phyloP scores from a whole-genome alignment of 2,888 invertebrate genomes.

The Camptogramma bilineatum region DNA sequence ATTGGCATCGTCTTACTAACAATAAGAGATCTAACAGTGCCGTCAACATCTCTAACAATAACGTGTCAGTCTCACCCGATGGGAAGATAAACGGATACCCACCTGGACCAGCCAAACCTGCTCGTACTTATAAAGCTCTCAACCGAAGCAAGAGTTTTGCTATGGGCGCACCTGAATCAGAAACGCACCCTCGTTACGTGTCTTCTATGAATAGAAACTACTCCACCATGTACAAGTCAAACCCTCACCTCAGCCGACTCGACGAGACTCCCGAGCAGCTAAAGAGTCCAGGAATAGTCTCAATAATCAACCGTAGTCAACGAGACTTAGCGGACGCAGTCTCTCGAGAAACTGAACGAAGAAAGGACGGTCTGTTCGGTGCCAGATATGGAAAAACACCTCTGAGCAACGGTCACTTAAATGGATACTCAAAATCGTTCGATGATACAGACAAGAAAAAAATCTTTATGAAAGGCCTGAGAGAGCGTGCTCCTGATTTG shows the following conservation, averaged over 20 bases:
- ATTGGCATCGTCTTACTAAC: conserved; percentile 81
- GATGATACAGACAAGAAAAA: conserved; percentile 87
- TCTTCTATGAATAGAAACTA: conserved; percentile 79
- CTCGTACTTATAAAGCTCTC: conserved; percentile 91
- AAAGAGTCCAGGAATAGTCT: conserved; percentile 94
- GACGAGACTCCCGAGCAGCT: conserved; percentile 90
- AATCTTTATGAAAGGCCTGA: conserved; percentile 88
- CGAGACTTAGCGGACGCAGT: conserved; percentile 89
- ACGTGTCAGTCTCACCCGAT: conserved; percentile 67
- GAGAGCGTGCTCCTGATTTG: conserved; percentile 89
- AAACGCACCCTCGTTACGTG: conserved; percentile 78
- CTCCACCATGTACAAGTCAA: conserved; percentile 90
- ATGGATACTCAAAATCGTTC: conserved; percentile 74
- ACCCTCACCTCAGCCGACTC: conserved; percentile 90
- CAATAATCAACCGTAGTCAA: conserved; percentile 93
- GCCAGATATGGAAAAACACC: conserved; percentile 85
- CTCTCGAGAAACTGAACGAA: conserved; percentile 80
- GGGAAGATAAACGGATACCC: conserved; percentile 78
- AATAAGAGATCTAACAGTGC: conserved; percentile 86
- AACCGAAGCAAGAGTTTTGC: conserved; percentile 94
- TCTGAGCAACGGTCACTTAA: conserved; percentile 78
- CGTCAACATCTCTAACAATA: conserved; percentile 87
- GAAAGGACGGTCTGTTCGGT: conserved; percentile 83
- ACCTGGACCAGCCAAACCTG: conserved; percentile 91
- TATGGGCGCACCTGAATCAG: conserved; percentile 88